Evolutionary conservation across 2,113 vertebrate species (phyloP).

Genomic region (Rhinolophus sinicus): DNA sequence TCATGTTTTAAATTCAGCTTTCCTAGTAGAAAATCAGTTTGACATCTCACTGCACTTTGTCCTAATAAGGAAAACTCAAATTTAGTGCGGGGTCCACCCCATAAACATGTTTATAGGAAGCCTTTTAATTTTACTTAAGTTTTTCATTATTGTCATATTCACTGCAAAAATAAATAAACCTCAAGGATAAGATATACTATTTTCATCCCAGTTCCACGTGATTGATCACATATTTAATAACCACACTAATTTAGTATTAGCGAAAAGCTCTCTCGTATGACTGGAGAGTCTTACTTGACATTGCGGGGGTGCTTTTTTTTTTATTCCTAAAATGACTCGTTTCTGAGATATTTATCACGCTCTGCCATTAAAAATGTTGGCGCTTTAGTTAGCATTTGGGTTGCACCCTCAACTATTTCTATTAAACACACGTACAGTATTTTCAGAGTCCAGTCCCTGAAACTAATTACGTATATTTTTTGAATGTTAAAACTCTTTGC

Average conservation of each 20-base stretch:
- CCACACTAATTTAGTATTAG: neutral
- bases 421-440: neutral
- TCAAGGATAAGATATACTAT: neutral
- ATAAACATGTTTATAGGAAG: neutral
- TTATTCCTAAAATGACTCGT: neutral
- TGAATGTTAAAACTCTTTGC: neutral
- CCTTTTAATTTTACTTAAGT: neutral
- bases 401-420: neutral
- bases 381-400: neutral
- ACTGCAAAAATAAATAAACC: slow-evolving; percentile 13
- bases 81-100: too few species aligned
- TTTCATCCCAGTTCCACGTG: neutral
- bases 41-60: neutral
- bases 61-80: neutral
- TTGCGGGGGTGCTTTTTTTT: neutral
- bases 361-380: neutral
- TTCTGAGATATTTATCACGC: neutral
- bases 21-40: neutral
- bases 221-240: neutral
- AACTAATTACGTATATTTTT: neutral
- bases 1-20: neutral
- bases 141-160: neutral
- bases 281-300: neutral
- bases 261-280: neutral
- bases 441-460: neutral